Conservation (phyloP, 2,113 vertebrate genomes). For the Physeter macrocephalus region DNA sequence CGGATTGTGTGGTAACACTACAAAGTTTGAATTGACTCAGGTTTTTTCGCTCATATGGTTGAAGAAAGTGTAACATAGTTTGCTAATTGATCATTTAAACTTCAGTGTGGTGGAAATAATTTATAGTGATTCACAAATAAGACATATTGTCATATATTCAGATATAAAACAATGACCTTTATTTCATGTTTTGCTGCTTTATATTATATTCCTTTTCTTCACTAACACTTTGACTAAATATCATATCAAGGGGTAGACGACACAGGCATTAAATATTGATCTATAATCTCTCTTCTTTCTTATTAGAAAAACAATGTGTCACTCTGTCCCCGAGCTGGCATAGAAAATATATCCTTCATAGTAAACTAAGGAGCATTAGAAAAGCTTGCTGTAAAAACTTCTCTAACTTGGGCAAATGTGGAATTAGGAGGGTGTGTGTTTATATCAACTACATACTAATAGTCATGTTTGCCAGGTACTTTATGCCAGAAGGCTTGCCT, state of each 20-base stretch:
- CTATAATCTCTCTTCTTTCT: neutral
- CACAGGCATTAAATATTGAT: neutral
- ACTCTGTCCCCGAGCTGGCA: neutral
- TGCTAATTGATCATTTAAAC: slow-evolving; percentile 28
- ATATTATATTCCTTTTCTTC: neutral
- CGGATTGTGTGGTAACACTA: neutral
- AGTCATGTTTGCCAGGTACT: neutral
- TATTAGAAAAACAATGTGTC: neutral
- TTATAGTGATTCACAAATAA: neutral
- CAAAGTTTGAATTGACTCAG: slow-evolving; percentile 1
- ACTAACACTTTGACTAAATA: neutral
- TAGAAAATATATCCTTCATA: neutral
- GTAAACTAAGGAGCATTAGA: neutral
- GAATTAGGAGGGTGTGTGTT: neutral
- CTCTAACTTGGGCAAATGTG: neutral
- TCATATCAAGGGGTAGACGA: neutral
- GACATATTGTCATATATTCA: neutral
- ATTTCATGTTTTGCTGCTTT: slow-evolving; percentile 5
- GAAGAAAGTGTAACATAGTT: neutral
- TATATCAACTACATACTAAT: neutral
- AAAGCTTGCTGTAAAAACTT: neutral
- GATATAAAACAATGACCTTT: neutral
- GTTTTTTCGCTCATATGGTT: neutral
- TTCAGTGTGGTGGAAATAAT: neutral
- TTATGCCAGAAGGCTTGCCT: neutral